These are phyloP conservation scores for Eretmocerus hayati DNA, from an alignment of 2,888 invertebrate genomes.

Conservation along the genomic window DNA sequence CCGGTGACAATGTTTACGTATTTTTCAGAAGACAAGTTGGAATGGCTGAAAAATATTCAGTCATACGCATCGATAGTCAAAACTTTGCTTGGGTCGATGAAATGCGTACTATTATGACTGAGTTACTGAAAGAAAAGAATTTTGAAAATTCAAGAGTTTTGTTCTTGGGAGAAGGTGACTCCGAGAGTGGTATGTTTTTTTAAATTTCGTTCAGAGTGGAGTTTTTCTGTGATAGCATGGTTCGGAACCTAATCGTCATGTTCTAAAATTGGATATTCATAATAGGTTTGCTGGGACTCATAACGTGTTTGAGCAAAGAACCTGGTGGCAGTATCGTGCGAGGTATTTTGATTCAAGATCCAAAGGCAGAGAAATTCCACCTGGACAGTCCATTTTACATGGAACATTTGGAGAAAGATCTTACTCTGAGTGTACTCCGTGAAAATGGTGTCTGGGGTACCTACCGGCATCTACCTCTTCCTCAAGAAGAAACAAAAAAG, in stretches of 20 bases:
- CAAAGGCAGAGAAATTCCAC: slow-evolving; percentile 60
- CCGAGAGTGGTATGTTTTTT: slow-evolving; percentile 48
- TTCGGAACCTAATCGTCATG: not conserved
- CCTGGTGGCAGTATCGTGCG: slow-evolving; percentile 57
- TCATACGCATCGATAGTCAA: slow-evolving; percentile 34
- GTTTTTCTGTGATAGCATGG: not conserved
- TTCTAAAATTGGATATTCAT: not conserved
- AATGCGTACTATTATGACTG: slow-evolving; percentile 35
- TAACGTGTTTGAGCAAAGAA: slow-evolving; percentile 79
- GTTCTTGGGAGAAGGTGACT: slow-evolving; percentile 62
- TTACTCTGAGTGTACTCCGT: slow-evolving; percentile 68
- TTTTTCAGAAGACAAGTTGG: slow-evolving; percentile 28
- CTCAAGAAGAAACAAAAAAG: slow-evolving; percentile 51
- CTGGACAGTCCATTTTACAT: slow-evolving; percentile 58
- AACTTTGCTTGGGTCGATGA: slow-evolving; percentile 43
- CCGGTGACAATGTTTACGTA: slow-evolving; percentile 1
- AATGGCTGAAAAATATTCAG: slow-evolving; percentile 30
- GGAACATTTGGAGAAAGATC: slow-evolving; percentile 61
- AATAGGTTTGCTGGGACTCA: slow-evolving; percentile 63
- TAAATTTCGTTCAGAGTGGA: too few relatives aligned
- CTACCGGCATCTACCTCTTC: slow-evolving; percentile 65
- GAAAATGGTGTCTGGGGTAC: slow-evolving; percentile 62
- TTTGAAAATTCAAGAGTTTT: slow-evolving; percentile 52
- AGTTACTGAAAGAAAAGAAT: slow-evolving; percentile 45
- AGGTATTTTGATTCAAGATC: slow-evolving; percentile 56